These are phyloP conservation scores for Adelognathus sp. DNA, from an alignment of 2,888 invertebrate genomes.

Conservation along the genomic window DNA sequence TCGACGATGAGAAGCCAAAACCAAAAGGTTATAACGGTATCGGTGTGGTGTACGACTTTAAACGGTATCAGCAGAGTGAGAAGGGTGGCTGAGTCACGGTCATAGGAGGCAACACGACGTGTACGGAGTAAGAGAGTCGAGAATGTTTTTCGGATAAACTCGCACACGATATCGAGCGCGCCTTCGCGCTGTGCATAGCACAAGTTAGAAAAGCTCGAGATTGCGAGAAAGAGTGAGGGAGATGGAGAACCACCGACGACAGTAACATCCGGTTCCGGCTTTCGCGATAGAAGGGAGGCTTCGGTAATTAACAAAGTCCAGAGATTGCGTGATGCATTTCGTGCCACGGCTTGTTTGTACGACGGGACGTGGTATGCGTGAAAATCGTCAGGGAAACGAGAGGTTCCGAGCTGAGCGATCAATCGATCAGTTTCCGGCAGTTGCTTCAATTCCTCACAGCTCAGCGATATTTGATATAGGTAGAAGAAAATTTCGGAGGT, in stretches of 20 bases:
- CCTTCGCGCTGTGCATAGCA: conserved; percentile 31
- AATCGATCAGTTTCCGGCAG: conserved; percentile 13
- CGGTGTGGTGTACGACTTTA: conserved; percentile 51
- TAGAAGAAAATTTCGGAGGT: neutral
- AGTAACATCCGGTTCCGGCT: conserved; percentile 76
- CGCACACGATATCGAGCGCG: conserved; percentile 57
- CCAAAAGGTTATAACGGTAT: conserved; percentile 36
- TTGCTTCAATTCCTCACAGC: neutral
- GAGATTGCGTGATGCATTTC: conserved; percentile 48
- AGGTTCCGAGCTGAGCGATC: neutral
- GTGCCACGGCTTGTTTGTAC: conserved; percentile 23
- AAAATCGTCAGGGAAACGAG: conserved; percentile 17
- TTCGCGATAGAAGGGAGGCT: conserved; percentile 64
- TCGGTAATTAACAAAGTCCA: conserved; percentile 73
- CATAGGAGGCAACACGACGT: conserved; percentile 12
- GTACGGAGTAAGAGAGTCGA: conserved; percentile 24
- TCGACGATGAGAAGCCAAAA: conserved; percentile 48
- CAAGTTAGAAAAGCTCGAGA: neutral
- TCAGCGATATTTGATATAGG: neutral
- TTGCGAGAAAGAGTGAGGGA: conserved; percentile 30
- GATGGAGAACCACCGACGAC: conserved; percentile 72
- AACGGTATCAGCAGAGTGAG: conserved; percentile 52
- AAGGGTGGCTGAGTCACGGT: conserved; percentile 63
- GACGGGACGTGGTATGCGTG: conserved; percentile 18
- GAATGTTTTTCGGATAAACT: conserved; percentile 51